Base-by-base conservation (phyloP, 2,797 vertebrate genomes). In the Crax fasciolata region DNA sequence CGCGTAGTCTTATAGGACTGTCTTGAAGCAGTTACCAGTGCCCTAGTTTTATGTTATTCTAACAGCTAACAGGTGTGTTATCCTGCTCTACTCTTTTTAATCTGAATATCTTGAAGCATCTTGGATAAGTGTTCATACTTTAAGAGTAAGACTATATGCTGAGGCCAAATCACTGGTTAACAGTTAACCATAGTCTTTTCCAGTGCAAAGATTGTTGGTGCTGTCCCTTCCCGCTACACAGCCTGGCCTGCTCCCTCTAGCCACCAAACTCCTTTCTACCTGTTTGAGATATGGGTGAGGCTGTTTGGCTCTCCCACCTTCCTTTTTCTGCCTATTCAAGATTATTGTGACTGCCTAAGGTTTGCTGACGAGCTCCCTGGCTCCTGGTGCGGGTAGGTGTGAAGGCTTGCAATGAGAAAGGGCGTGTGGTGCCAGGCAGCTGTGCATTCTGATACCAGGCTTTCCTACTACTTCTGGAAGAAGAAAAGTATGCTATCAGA, bases 321-420 rank as follows among this genome's bases (percentile, higher is more conserved):
- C 7, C 4, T 30, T 9, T 21, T 18, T n/a, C 38, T 66, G 49
- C 18, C 19, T 52, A 58, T 23, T 30, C 30, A 67, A 48, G 16
- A 39, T 72, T 58, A 14, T 20, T 4, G 2, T 0, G 3, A 43
- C 16, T 17, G 13, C 39, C 61, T 43, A 20, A 30, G 39, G 13
- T 12, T 6, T 63, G 41, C 43, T 18, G 39, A 18, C 20, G 27
- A 43, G 61, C 30, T 32, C n/a, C 54, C 46, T 2, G 0, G 11
- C 41, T 24, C 12, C n/a, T 25, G 1, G 11, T 12, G 0, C 0
- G 18, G 32, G 23, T 30, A 41, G 30, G 5, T 18, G 21, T 9
- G 25, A 48, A 46, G 54, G 25, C 25, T 43, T 23, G 13, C 11
- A 0, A 0, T 5, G 70, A 55, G 27, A 15, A n/a, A 0, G 0